Evolutionary conservation across 2,888 invertebrate species (phyloP), one percentile per base, ranked within the genome.

Genomic region (Pantelozetes paolii): DNA sequence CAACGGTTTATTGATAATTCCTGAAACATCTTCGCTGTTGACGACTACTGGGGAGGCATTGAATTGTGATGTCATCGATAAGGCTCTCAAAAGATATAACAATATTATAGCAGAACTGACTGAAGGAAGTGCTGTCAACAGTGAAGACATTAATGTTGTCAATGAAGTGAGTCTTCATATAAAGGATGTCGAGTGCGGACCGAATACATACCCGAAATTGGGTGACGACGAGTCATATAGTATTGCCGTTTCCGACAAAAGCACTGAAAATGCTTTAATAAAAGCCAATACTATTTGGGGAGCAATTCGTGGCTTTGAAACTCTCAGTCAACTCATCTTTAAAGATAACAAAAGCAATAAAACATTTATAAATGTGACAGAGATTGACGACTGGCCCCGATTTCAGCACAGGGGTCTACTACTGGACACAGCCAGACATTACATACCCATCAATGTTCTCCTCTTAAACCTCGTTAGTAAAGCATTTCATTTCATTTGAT

Each of bases 401-500:
- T 91, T 92, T 81, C 81, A 86, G 0, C 90, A 93, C 82, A 87
- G 96, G 72, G 95, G 95, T 0, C 82, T 96, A 2, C 84, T 94
- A 50, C 81, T 97, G 48, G 96, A 97, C 81, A 92, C 94, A 0
- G 88, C 92, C 0, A 85, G 96, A 5, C 96, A 96, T 83, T 96
- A 86, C 81, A 83, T 94, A 20, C 87, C 89, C 0, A 81, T 90
- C 59, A 80, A 82, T 0, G 87, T 87, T 72, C 88, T 95, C 74
- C 81, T 87, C 36, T 79, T 81, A 74, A 82, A 82, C 75, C 76
- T 84, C 80, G 84, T 84, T 79, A 80, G 82, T 79, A 45, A 45
- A 15, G 45, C 8, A 45, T 13, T 45, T 18, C 6, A 13, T 45
- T 45, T 20, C 50, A 13, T 15, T 75, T 48, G n/a, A n/a, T n/a